These are phyloP conservation scores for Notodonta ziczac DNA, from an alignment of 2,888 invertebrate species.

Conservation along the genomic window DNA sequence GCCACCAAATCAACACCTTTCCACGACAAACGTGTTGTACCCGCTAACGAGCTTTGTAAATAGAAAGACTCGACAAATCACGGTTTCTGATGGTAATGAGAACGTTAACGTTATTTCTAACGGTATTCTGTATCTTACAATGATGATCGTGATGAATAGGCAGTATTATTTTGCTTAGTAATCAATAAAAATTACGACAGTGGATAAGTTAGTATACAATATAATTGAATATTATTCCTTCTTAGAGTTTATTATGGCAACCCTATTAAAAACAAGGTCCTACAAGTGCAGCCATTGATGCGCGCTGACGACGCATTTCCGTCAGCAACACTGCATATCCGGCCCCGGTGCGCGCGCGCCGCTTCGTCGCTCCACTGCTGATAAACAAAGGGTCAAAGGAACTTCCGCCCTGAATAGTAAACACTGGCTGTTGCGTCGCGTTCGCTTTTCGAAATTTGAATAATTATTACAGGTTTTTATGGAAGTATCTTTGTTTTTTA, in stretches of 20 bases:
- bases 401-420: slow-evolving; percentile 63
- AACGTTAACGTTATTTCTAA: slow-evolving; percentile 6
- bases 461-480: neutral
- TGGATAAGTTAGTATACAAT: neutral
- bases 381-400: slow-evolving; percentile 81
- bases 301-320: slow-evolving; percentile 72
- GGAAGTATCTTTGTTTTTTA: no score
- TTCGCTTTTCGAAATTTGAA: slow-evolving; percentile 3
- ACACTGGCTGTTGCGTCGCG: slow-evolving; percentile 42
- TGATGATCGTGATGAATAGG: slow-evolving; percentile 12
- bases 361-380: slow-evolving; percentile 58
- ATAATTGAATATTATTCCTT: neutral
- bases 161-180: neutral
- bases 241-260: slow-evolving; percentile 17
- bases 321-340: slow-evolving; percentile 71
- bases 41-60: slow-evolving; percentile 31
- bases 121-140: slow-evolving; percentile 19
- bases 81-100: slow-evolving; percentile 3
- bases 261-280: slow-evolving; percentile 26
- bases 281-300: slow-evolving; percentile 45
- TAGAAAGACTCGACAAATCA: slow-evolving; percentile 24
- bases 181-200: neutral
- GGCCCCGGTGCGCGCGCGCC: slow-evolving; percentile 49
- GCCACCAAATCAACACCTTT: slow-evolving; percentile 12
- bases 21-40: slow-evolving; percentile 16